Percentiles rank a stretch among this genome's conserved stretches.
Evolutionary conservation across 2,797 vertebrate species (phyloP).

Genomic region (Craterocephalus amniculus): DNA sequence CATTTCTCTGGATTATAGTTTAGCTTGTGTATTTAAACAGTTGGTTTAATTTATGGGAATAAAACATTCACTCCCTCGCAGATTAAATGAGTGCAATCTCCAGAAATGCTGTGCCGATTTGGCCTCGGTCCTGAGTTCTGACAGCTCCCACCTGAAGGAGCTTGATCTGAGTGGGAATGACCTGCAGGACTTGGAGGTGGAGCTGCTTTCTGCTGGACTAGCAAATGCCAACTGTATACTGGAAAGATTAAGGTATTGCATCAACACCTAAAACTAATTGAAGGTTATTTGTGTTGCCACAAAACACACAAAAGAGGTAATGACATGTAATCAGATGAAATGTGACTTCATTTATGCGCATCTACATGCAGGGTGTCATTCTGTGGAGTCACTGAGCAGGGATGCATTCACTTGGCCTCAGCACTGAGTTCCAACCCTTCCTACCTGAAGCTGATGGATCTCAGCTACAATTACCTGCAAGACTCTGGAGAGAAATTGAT

Average conservation of each 20-base stretch:
- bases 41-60: neutral
- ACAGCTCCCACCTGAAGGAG: slow-evolving; percentile 25
- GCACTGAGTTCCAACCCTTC: slow-evolving; percentile 39
- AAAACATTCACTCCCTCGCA: slow-evolving; percentile 8
- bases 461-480: slow-evolving; percentile 51
- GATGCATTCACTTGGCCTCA: slow-evolving; percentile 32
- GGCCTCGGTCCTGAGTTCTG: slow-evolving; percentile 34
- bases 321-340: neutral
- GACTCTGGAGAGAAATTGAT: slow-evolving; percentile 36
- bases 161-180: slow-evolving; percentile 51
- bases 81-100: slow-evolving; percentile 45
- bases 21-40: neutral
- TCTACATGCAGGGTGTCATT: slow-evolving; percentile 38
- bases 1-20: neutral
- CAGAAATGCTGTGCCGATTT: slow-evolving; percentile 41
- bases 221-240: slow-evolving; percentile 24
- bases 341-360: neutral
- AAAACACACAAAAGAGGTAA: neutral
- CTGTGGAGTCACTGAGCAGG: slow-evolving; percentile 38
- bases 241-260: slow-evolving; percentile 34
- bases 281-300: neutral
- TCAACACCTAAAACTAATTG: too few species aligned
- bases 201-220: slow-evolving; percentile 37
- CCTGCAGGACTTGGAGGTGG: slow-evolving; percentile 39
- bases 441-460: slow-evolving; percentile 37